A percentile compares a stretch with the other conserved stretches of the same genome.
phyloP scores from a whole-genome alignment of 2,113 vertebrate species.

The Hippocampus guttulatus region DNA sequence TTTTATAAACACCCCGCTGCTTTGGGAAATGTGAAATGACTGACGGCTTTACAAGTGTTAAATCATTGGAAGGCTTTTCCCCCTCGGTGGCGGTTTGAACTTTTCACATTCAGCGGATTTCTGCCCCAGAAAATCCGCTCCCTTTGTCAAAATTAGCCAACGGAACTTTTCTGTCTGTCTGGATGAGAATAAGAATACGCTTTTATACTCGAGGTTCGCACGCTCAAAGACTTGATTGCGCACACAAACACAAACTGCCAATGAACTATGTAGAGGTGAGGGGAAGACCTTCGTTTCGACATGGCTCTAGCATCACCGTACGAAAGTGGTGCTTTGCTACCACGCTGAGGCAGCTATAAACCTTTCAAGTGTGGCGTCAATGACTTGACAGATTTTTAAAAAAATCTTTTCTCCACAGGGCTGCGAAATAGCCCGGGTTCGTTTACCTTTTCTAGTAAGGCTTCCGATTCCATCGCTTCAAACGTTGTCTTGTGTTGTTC shows the following conservation, averaged over 20 bases:
- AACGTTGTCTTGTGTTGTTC: no score
- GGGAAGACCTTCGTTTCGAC: no score
- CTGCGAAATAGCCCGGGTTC: no score
- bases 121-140: conserved; percentile 1
- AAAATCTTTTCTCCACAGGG: no score
- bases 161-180: conserved; percentile 8
- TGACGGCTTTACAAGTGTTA: conserved; percentile 31
- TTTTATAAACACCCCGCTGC: conserved; percentile 29
- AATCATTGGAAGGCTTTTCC: conserved; percentile 34
- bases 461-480: no score
- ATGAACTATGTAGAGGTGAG: no score
- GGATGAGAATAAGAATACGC: background rate
- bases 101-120: conserved; percentile 12
- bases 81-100: conserved; percentile 19
- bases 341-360: no score
- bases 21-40: conserved; percentile 22
- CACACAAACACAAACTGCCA: background rate
- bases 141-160: conserved; percentile 7
- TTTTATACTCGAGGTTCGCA: background rate
- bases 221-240: background rate
- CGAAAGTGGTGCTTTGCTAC: no score
- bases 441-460: no score
- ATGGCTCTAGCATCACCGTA: no score
- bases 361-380: no score
- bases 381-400: no score